Evolutionary conservation across 1,140 invertebrate genomes (phyloP).

Genomic region (Lepidostoma basale): DNA sequence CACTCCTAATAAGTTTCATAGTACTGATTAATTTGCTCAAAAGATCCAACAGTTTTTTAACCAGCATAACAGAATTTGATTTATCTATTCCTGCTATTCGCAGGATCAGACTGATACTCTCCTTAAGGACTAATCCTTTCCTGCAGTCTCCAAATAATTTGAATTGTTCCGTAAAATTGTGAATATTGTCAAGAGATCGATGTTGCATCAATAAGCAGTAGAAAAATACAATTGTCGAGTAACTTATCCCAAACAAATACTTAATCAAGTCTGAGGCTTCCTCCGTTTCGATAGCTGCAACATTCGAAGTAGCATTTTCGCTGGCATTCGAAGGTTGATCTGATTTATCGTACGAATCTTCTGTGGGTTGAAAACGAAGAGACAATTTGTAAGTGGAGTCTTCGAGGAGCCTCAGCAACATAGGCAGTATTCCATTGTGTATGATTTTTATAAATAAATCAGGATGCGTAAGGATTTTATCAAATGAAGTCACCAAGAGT

Average conservation of each 20-base stretch:
- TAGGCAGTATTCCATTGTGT: constrained; percentile 66
- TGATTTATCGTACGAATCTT: constrained; percentile 3
- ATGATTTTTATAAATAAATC: constrained; percentile 66
- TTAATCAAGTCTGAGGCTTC: constrained; percentile 61
- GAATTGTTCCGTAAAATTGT: constrained; percentile 67
- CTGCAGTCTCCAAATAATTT: constrained; percentile 66
- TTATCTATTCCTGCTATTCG: constrained; percentile 57
- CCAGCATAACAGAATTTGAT: constrained; percentile 54
- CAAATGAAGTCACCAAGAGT: constrained; percentile 64
- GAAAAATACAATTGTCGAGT: constrained; percentile 65
- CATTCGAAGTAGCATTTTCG: constrained; percentile 3
- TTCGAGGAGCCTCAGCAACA: constrained; percentile 65
- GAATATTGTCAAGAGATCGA: constrained; percentile 60
- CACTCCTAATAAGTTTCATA: constrained; percentile 64
- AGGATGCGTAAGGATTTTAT: constrained; percentile 63
- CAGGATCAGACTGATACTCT: constrained; percentile 64
- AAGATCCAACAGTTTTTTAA: constrained; percentile 64
- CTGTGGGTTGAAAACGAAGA: constrained; percentile 18
- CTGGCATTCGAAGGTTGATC: constrained; percentile 47
- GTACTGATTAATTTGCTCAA: constrained; percentile 63
- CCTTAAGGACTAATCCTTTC: constrained; percentile 63
- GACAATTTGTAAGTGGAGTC: constrained; percentile 59
- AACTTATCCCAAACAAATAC: constrained; percentile 67
- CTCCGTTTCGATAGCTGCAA: background rate
- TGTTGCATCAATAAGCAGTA: constrained; percentile 66